These are phyloP conservation scores for Chrysogorgia sp. DNA, from an alignment of 92 coral and sea anemone species.

Conservation along the genomic window DNA sequence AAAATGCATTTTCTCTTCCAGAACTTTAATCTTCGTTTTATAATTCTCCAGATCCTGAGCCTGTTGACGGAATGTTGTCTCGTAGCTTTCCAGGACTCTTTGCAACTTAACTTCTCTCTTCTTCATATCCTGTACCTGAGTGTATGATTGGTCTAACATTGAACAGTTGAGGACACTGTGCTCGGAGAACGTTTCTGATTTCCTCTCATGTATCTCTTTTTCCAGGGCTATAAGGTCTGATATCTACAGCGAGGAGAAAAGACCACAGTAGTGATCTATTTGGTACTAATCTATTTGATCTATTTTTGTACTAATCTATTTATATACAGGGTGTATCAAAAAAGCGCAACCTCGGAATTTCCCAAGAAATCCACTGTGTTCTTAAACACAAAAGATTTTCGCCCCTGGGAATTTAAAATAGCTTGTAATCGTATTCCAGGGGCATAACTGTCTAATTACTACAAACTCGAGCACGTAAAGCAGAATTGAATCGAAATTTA, in stretches of 20 bases:
- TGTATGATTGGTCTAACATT: conserved; percentile 31
- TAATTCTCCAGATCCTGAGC: conserved; percentile 34
- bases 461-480: no score
- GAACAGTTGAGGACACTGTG: conserved; percentile 2
- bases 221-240: conserved; percentile 17
- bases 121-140: conserved; percentile 30
- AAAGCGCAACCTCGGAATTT: no score
- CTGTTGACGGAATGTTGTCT: conserved; percentile 22
- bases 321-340: no score
- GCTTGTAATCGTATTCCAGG: no score
- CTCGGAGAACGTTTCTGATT: conserved; percentile 10
- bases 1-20: conserved; percentile 28
- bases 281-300: no score
- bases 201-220: not conserved
- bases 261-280: no score
- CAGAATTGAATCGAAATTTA: no score
- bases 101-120: conserved; percentile 33
- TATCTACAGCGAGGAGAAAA: conserved; percentile 3
- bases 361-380: no score
- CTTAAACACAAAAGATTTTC: no score
- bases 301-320: no score
- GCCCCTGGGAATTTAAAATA: no score
- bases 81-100: conserved; percentile 40
- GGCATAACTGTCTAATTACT: no score
- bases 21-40: conserved; percentile 19